Conservation (phyloP, 2,113 vertebrate species). For the Pandion haliaetus region DNA sequence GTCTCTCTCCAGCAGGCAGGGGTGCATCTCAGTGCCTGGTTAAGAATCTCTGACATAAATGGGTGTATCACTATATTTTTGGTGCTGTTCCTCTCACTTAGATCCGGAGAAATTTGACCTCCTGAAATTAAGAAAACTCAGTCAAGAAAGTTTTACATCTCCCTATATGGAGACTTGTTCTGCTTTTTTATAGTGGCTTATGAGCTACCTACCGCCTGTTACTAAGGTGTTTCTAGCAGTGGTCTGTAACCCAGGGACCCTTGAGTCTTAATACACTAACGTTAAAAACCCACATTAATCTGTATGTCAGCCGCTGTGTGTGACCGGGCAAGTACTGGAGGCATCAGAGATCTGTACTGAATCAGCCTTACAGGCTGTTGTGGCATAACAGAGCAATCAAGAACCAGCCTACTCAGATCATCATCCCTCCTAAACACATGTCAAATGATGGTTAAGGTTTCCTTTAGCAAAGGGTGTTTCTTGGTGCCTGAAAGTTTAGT, state of each 20-base stretch:
- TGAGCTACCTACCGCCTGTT: background rate
- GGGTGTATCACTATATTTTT: background rate
- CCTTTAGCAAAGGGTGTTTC: background rate
- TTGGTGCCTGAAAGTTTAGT: background rate
- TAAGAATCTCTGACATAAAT: background rate
- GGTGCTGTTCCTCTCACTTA: background rate
- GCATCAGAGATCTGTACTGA: background rate
- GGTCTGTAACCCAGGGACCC: background rate
- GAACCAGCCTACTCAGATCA: background rate
- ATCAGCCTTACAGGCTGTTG: background rate
- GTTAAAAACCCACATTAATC: background rate
- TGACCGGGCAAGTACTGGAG: background rate
- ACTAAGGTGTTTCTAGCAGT: background rate
- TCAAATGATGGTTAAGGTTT: background rate
- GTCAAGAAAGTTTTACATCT: background rate
- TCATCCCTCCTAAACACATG: background rate
- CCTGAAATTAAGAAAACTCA: background rate
- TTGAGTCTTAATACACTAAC: background rate
- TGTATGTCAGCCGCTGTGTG: background rate
- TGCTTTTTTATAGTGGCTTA: background rate
- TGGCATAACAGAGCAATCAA: background rate
- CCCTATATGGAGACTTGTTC: background rate
- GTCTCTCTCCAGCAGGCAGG: background rate
- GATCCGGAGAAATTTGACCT: background rate
- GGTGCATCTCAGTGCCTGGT: background rate